A percentile compares a stretch with the other conserved stretches of the same genome.
These are phyloP conservation scores for Dexiosoma caninum DNA, from an alignment of 2,888 invertebrate species.

Conservation along the genomic window DNA sequence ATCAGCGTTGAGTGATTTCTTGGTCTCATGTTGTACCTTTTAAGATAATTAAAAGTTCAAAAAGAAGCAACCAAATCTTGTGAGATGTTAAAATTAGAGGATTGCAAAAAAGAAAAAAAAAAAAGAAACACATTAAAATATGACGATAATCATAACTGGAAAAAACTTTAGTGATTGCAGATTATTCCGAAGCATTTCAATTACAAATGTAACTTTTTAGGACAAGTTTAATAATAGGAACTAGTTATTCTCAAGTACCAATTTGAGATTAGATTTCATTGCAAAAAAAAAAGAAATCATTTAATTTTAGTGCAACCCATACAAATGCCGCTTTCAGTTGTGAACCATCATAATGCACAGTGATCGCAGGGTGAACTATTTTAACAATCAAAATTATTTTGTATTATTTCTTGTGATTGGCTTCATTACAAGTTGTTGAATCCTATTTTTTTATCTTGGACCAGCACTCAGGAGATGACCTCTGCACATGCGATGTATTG, in stretches of 20 bases:
- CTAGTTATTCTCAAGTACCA: background rate
- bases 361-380: too few species aligned
- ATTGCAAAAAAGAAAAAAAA: background rate
- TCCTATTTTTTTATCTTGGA: too few species aligned
- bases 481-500: too few species aligned
- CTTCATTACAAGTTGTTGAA: too few species aligned
- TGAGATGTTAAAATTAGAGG: conserved; percentile 19
- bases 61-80: conserved; percentile 63
- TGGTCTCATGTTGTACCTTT: conserved; percentile 74
- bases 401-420: too few species aligned
- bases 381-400: too few species aligned
- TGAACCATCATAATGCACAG: too few species aligned
- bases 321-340: too few species aligned
- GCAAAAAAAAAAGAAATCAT: background rate
- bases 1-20: conserved; percentile 70
- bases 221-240: conserved; percentile 1
- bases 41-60: conserved; percentile 76
- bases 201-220: conserved; percentile 12
- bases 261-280: conserved; percentile 6
- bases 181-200: background rate
- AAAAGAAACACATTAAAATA: background rate
- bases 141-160: background rate
- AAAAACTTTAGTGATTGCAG: conserved; percentile 6
- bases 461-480: too few species aligned
- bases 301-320: too few species aligned